Evolutionary conservation across 2,888 invertebrate genomes (phyloP).

Genomic region (Ichneumoninae sp.): DNA sequence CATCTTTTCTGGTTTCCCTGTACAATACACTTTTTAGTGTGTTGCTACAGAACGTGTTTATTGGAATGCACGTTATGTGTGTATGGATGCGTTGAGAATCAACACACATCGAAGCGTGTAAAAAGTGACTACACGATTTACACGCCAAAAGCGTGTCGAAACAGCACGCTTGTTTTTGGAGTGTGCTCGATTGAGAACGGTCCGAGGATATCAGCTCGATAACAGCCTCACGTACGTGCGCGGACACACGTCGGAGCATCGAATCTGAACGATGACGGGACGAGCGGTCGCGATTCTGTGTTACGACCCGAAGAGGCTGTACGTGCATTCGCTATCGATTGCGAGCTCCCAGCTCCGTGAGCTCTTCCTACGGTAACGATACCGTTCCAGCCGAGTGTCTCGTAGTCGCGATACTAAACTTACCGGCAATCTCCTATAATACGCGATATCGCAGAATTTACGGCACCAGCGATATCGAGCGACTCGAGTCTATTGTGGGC

Average conservation of each 20-base stretch:
- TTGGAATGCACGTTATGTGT: no score
- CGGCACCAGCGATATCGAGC: not conserved
- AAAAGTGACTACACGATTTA: no score
- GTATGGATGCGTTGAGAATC: no score
- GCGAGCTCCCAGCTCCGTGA: constrained; percentile 10
- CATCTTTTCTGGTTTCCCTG: no score
- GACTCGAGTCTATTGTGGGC: not conserved
- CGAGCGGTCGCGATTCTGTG: constrained; percentile 53
- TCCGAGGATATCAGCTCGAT: constrained; percentile 2
- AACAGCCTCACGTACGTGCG: constrained; percentile 44
- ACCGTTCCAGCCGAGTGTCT: constrained; percentile 3
- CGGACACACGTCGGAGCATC: constrained; percentile 42
- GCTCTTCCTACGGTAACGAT: constrained; percentile 8
- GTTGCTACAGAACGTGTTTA: no score
- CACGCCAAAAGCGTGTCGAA: no score
- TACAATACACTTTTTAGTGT: no score
- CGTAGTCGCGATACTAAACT: constrained; percentile 19
- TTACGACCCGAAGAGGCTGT: constrained; percentile 49
- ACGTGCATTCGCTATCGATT: constrained; percentile 62
- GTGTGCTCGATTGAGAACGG: not conserved
- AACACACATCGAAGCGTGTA: no score
- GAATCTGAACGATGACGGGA: constrained; percentile 46
- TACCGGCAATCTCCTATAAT: constrained; percentile 16
- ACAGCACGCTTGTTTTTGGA: no score
- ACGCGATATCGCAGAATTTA: constrained; percentile 26